Percentiles rank a stretch among this genome's conserved stretches.
phyloP scores from a whole-genome alignment of 1,140 invertebrate genomes.

The Drosophila navojoa region DNA sequence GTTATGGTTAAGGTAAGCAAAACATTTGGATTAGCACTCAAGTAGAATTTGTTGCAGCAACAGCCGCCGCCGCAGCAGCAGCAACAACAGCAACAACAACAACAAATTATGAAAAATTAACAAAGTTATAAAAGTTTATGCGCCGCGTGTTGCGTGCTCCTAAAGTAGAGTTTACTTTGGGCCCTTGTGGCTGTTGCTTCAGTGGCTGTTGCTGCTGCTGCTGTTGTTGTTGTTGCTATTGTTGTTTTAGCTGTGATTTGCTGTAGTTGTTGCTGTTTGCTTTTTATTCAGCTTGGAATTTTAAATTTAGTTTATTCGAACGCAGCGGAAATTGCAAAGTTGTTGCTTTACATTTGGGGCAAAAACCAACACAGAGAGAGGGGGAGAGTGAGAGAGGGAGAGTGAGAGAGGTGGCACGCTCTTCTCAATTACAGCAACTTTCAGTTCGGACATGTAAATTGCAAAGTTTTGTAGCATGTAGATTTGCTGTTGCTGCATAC shows the following conservation, averaged over 20 bases:
- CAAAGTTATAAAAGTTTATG: slow-evolving; percentile 81
- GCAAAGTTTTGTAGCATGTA: slow-evolving; percentile 59
- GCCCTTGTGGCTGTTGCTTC: slow-evolving; percentile 10
- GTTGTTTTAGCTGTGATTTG: slow-evolving; percentile 41
- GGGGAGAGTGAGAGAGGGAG: too few relatives aligned
- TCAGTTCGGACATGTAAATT: slow-evolving; percentile 55
- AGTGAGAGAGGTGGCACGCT: not conserved
- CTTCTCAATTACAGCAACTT: slow-evolving; percentile 39
- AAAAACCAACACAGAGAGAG: not conserved
- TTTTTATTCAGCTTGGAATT: slow-evolving; percentile 51
- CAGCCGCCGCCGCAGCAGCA: slow-evolving; percentile 15
- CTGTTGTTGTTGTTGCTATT: slow-evolving; percentile 19
- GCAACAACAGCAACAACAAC: slow-evolving; percentile 18
- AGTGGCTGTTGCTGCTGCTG: slow-evolving; percentile 1
- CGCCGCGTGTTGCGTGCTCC: slow-evolving; percentile 15
- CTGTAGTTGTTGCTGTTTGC: slow-evolving; percentile 3
- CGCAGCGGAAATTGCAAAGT: slow-evolving; percentile 67
- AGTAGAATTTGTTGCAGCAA: slow-evolving; percentile 68
- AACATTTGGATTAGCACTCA: slow-evolving; percentile 73
- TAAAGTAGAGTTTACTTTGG: slow-evolving; percentile 44
- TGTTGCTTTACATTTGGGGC: slow-evolving; percentile 32
- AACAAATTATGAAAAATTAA: slow-evolving; percentile 82
- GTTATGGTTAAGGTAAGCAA: slow-evolving; percentile 42
- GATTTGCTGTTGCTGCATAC: slow-evolving; percentile 8
- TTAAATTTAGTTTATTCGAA: slow-evolving; percentile 66